Conservation (phyloP, 2,888 invertebrate species). For the Erannis defoliaria region DNA sequence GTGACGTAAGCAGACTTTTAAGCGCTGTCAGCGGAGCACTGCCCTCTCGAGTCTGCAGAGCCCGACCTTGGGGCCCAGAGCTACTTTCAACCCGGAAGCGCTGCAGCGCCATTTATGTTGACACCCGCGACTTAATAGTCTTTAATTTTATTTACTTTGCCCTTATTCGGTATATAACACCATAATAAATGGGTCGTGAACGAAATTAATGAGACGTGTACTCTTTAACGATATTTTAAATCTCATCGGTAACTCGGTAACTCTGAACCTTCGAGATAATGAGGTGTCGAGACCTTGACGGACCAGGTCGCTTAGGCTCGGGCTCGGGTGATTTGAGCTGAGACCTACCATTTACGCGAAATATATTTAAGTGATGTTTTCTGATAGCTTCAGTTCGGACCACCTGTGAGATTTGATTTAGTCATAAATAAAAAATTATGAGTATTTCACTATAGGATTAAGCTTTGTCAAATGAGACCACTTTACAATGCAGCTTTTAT, state of each 20-base stretch:
- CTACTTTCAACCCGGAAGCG: conserved; percentile 82
- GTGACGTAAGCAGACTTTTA: conserved; percentile 59
- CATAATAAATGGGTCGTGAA: conserved; percentile 46
- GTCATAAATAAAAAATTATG: neutral
- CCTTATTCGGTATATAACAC: conserved; percentile 56
- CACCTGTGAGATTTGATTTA: conserved; percentile 18
- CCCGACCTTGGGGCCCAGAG: conserved; percentile 72
- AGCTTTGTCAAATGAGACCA: neutral
- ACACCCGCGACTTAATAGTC: conserved; percentile 35
- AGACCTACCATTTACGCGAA: conserved; percentile 35
- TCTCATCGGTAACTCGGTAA: conserved; percentile 36
- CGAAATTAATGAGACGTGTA: conserved; percentile 38
- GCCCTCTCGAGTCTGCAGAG: conserved; percentile 59
- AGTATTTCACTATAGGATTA: neutral
- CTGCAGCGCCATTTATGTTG: conserved; percentile 55
- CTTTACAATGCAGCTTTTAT: neutral
- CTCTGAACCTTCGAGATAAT: conserved; percentile 42
- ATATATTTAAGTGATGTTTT: conserved; percentile 18
- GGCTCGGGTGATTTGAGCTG: conserved; percentile 33
- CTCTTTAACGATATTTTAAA: conserved; percentile 47
- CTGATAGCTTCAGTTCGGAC: conserved; percentile 11
- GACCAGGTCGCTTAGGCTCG: conserved; percentile 30
- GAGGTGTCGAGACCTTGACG: conserved; percentile 39
- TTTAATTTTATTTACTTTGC: conserved; percentile 56
- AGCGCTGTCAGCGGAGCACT: conserved; percentile 58